Conservation (phyloP, 2,888 invertebrate species). For the Xestia c-nigrum region DNA sequence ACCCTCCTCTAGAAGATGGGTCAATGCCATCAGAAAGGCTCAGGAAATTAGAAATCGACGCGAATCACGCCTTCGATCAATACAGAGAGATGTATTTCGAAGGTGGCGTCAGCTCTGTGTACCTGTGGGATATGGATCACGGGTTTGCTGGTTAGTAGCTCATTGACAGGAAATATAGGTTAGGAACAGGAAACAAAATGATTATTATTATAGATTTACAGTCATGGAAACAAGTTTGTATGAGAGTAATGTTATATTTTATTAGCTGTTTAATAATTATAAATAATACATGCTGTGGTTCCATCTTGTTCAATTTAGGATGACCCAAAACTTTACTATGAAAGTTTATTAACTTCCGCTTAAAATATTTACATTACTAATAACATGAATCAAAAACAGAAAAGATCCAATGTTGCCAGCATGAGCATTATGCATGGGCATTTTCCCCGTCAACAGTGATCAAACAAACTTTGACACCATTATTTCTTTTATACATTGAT, state of each 20-base stretch:
- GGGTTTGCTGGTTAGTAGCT: conserved; percentile 95
- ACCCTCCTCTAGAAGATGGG: conserved; percentile 99
- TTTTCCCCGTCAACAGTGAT: too few species aligned
- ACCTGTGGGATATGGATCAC: conserved; percentile 99
- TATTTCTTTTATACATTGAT: neutral
- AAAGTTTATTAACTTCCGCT: neutral
- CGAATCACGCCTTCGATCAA: conserved; percentile 99
- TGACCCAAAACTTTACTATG: neutral
- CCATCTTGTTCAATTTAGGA: neutral
- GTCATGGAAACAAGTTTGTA: neutral
- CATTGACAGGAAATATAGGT: conserved; percentile 40
- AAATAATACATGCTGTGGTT: too few species aligned
- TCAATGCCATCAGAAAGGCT: conserved; percentile 99
- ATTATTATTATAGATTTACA: conserved; percentile 9
- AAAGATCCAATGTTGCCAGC: too few species aligned
- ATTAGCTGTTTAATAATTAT: neutral
- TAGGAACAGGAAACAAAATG: conserved; percentile 45
- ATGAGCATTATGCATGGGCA: too few species aligned
- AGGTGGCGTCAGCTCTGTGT: conserved; percentile 99
- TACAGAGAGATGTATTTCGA: conserved; percentile 99
- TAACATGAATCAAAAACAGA: too few species aligned
- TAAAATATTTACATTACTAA: too few species aligned
- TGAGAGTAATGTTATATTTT: neutral
- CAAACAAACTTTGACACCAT: too few species aligned
- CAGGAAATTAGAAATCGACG: conserved; percentile 98